Base-by-base conservation (phyloP, 2,888 invertebrate genomes). In the Drosophila siamana region DNA sequence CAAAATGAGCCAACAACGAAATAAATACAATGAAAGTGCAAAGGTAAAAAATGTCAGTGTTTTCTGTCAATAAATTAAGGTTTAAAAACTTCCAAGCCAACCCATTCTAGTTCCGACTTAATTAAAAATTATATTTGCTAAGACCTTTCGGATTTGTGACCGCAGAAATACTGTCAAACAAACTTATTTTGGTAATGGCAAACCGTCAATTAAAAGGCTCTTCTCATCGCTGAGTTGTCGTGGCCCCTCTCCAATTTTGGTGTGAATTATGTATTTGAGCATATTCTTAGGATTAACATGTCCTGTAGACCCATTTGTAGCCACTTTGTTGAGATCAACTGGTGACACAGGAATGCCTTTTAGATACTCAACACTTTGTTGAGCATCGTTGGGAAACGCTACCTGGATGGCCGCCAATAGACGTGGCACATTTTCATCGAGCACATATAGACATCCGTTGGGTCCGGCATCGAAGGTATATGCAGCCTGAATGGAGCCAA, bases 391-490 rank as follows among this genome's bases (percentile, higher is more conserved):
- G 15, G 97, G 98, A 85, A 97, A 97, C 40, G 94, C 93, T 85
- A 95, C 91, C 86, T 95, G 94, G 4, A 98, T 92, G 11, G 97
- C 91, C 26, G 94, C 92, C 22, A 96, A 65, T 9, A 98, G 93
- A 85, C 94, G 93, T 0, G 95, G 93, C 0, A 98, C 95, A 91
- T 96, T 94, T 69, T 96, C 93, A 78, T 97, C 95, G 50, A 97
- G 92, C 13, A 98, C 92, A 92, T 96, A 98, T 0, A 99, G 92
- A 91, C 98, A 98, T 4, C 98, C 98, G 93, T 99, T 99, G 50
- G 99, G 97, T 4, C 99, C 99, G 57, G 99, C 99, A 94, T 99
- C 99, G 93, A 98, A 99, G 13, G 99, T 99, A 91, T 99, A 99
- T 0, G 98, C 98, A 6, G 97, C 96, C 92, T 95, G 96, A 15